These are phyloP conservation scores for Podilymbus podiceps DNA, from an alignment of 2,113 vertebrate genomes.

Conservation along the genomic window DNA sequence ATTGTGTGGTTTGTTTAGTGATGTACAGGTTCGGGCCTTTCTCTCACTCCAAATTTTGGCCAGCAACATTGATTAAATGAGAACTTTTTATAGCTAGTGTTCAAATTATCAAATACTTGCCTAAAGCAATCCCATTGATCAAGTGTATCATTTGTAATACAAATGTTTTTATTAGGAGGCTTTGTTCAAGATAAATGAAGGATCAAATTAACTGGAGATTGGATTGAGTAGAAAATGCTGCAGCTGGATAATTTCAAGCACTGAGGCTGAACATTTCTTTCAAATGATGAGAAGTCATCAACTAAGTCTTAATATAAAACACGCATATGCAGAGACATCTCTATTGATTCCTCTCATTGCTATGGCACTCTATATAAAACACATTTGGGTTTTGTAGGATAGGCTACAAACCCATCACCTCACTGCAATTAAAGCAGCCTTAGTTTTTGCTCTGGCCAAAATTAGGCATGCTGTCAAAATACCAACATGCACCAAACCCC, in stretches of 20 bases:
- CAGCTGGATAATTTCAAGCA: conserved; percentile 63
- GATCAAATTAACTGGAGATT: conserved; percentile 70
- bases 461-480: not conserved
- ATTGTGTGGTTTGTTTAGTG: not conserved
- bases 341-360: conserved; percentile 2
- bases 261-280: conserved; percentile 61
- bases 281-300: conserved; percentile 61
- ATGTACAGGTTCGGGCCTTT: not conserved
- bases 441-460: not conserved
- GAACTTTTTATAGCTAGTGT: conserved; percentile 46
- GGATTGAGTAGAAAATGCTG: conserved; percentile 58
- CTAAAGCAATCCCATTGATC: conserved; percentile 65
- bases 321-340: not conserved
- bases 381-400: not conserved
- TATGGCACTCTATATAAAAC: not conserved
- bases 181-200: conserved; percentile 71
- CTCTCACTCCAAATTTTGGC: conserved; percentile 29
- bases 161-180: conserved; percentile 67
- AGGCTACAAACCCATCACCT: not conserved
- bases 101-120: conserved; percentile 68
- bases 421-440: not conserved
- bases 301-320: conserved; percentile 55
- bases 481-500: not conserved
- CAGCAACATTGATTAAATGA: conserved; percentile 47
- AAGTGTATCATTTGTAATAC: conserved; percentile 69